phyloP scores from a whole-genome alignment of 2,888 invertebrate species.

The Tetanocera ferruginea region DNA sequence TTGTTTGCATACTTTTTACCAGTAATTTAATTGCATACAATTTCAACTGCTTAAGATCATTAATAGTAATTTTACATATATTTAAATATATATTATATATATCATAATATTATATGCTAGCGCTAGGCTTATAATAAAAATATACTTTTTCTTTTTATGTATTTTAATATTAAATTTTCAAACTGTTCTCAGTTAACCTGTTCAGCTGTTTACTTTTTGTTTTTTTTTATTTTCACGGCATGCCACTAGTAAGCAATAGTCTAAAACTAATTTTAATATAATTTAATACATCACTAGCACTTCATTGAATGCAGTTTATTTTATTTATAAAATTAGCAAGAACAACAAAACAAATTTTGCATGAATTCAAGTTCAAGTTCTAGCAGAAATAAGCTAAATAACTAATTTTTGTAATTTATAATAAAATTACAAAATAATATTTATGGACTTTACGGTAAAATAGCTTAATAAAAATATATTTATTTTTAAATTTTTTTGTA shows the following conservation, averaged over 20 bases:
- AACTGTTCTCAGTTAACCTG: neutral
- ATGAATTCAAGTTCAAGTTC: no score
- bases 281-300: conserved; percentile 1
- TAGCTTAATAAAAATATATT: neutral
- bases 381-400: neutral
- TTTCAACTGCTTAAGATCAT: conserved; percentile 22
- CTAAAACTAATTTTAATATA: conserved; percentile 11
- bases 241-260: neutral
- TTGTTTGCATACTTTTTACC: neutral
- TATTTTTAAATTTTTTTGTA: neutral
- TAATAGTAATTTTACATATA: conserved; percentile 23
- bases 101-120: no score
- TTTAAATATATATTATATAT: neutral
- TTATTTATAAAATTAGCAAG: neutral
- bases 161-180: neutral
- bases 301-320: conserved; percentile 2
- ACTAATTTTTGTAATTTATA: neutral
- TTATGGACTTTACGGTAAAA: conserved; percentile 24
- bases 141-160: conserved; percentile 19
- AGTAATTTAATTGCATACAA: neutral
- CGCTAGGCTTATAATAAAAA: conserved; percentile 37
- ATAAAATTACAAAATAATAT: neutral
- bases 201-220: neutral
- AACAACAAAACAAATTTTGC: neutral
- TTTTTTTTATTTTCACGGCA: no score